Conservation (phyloP, 2,797 vertebrate genomes). For the Simalia tracyae region DNA sequence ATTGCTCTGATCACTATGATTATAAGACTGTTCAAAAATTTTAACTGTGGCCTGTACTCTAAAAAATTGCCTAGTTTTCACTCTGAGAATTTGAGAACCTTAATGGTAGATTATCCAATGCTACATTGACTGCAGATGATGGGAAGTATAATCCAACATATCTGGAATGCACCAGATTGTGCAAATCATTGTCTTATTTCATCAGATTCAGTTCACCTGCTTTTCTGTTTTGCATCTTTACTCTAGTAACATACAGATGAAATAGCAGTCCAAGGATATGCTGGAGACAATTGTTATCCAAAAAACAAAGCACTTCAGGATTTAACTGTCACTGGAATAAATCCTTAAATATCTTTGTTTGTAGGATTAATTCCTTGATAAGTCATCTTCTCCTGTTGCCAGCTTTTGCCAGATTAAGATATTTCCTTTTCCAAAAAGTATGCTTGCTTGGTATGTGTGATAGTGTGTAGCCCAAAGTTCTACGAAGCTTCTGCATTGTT, state of each 20-base stretch:
- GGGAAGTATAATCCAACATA: too few relatives aligned
- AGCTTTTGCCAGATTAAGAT: constrained; percentile 29
- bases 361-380: background rate
- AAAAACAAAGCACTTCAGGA: background rate
- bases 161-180: too few relatives aligned
- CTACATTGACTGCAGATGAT: too few relatives aligned
- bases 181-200: background rate
- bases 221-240: background rate
- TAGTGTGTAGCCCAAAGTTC: too few relatives aligned
- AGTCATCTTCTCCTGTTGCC: background rate
- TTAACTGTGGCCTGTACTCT: too few relatives aligned
- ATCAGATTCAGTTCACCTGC: background rate
- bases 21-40: background rate
- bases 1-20: background rate
- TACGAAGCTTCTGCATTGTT: too few relatives aligned
- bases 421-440: constrained; percentile 20
- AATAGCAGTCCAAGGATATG: background rate
- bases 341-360: constrained; percentile 24
- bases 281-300: background rate
- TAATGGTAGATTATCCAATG: background rate
- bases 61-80: background rate
- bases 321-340: background rate
- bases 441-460: too few relatives aligned
- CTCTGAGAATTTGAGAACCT: background rate
- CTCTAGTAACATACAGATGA: background rate